Percentiles rank a stretch among this genome's conserved stretches.
Evolutionary conservation across 2,113 vertebrate species (phyloP).

Genomic region (Cryptomyrus ogoouensis): DNA sequence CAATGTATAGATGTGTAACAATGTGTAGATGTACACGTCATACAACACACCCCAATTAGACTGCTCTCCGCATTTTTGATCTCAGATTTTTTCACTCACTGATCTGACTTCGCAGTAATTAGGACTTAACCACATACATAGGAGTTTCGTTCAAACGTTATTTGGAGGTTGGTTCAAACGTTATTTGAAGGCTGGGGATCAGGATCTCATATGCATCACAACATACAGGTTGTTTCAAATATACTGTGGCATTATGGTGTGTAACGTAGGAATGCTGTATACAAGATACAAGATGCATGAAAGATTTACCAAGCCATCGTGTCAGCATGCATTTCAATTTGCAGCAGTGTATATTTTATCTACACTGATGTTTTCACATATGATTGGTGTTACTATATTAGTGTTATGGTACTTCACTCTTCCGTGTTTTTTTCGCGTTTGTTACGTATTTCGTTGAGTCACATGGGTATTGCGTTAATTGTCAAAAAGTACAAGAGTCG

Average conservation of each 20-base stretch:
- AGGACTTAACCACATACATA: background rate
- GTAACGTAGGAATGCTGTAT: background rate
- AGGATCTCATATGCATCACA: background rate
- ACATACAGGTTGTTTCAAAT: background rate
- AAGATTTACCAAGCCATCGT: background rate
- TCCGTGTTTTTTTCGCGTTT: background rate
- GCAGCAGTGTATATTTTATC: background rate
- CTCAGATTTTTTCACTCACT: background rate
- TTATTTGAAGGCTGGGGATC: background rate
- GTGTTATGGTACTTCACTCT: background rate
- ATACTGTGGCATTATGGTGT: background rate
- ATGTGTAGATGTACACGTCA: background rate
- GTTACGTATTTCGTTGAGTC: background rate
- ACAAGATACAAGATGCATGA: background rate
- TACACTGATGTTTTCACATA: background rate
- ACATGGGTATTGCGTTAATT: background rate
- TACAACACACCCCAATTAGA: background rate
- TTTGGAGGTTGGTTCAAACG: background rate
- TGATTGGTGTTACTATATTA: background rate
- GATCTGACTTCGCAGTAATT: background rate
- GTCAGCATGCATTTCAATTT: background rate
- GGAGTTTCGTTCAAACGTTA: background rate
- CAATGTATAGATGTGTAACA: background rate
- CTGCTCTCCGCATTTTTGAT: background rate
- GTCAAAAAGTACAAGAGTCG: background rate